Base-by-base conservation (phyloP, 2,113 vertebrate species). In the Myotis yumanensis region DNA sequence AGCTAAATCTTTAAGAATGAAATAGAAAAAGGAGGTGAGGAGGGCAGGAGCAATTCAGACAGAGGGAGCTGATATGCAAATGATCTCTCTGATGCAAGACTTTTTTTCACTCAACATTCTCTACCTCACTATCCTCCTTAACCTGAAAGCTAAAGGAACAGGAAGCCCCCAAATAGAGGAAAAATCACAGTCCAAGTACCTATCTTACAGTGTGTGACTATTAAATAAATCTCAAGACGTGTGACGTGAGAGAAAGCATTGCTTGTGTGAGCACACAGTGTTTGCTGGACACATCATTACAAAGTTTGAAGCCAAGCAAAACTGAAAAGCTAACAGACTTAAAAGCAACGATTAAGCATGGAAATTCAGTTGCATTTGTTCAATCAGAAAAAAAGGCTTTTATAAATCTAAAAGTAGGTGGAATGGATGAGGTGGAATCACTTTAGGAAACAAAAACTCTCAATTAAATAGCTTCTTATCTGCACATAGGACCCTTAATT, bases 371-470 rank as follows among this genome's bases (percentile, higher is more conserved):
- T 86, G 40, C 15, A 86, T 73, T 90, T 92, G 51, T 81, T 76
- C 48, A 88, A 72, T 52, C 54, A 52, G 83, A 35, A 92, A 87
- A 82, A 92, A 57, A 5, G 17, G 2, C 48, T 46, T 25, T 5
- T 87, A 16, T 30, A 76, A 77, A 82, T 88, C 89, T 93, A 86
- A 81, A 89, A 77, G 73, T 12, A 89, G 64, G 83, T 37, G 11
- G 57, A 82, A 10, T 86, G 9, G 14, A 73, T 40, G 28, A 92
- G 30, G 23, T 66, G 23, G 51, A 73, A 64, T 91, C 71, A 84
- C 28, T 83, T 51, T 83, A 79, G 16, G 80, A 89, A 89, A 96
- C 30, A 96, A 93, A 88, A 96, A 71, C 37, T 84, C 71, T 62
- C 43, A 69, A 68, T 40, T 69, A 92, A 86, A 68, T 35, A 92